Evolutionary conservation across 2,113 vertebrate species (phyloP).

Genomic region (Tychaedon coryphoeus): DNA sequence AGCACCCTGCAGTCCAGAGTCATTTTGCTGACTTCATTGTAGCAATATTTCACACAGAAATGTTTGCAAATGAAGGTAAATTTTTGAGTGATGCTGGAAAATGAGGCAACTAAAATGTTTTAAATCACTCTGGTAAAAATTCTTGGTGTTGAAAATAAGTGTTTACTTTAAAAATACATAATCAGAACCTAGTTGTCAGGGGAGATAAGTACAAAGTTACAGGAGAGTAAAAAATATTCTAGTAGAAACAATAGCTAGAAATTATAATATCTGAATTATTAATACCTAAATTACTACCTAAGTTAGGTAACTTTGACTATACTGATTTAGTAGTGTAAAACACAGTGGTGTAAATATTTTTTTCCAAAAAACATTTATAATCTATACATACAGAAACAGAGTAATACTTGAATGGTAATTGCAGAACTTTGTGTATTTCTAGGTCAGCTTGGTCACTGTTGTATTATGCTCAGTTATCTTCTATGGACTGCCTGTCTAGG

Average conservation of each 20-base stretch:
- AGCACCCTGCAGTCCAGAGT: background rate
- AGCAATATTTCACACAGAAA: background rate
- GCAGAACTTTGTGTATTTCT: background rate
- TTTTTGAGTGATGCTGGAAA: background rate
- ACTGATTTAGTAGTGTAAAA: background rate
- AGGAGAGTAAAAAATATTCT: background rate
- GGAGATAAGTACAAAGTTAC: background rate
- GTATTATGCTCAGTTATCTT: background rate
- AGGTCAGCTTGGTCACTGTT: background rate
- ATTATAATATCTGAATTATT: background rate
- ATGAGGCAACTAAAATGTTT: background rate
- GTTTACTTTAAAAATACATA: background rate
- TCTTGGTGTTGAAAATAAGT: background rate
- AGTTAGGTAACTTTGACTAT: background rate
- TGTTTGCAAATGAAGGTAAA: background rate
- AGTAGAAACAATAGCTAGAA: background rate
- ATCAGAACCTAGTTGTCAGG: background rate
- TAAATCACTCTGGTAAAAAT: background rate
- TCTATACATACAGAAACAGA: background rate
- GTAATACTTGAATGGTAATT: background rate
- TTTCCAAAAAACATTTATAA: background rate
- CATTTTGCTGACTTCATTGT: background rate
- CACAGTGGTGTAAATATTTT: background rate
- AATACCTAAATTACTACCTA: background rate
- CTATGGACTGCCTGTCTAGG: background rate